Evolutionary conservation across 37 sponge, comb jelly and placozoan species (phyloP).

Genomic region (Tethya wilhelma): DNA sequence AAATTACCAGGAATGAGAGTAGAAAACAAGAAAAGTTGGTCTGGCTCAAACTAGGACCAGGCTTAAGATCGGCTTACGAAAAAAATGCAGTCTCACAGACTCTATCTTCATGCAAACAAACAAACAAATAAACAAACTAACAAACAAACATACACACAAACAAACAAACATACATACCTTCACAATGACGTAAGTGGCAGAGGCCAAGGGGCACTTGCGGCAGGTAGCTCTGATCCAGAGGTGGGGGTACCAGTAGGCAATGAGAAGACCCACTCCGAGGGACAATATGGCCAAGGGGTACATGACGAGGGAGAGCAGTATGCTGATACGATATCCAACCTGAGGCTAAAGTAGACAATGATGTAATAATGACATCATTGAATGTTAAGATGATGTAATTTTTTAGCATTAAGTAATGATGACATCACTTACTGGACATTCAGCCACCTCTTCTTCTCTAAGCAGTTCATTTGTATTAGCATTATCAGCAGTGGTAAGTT

Average conservation of each 20-base stretch:
- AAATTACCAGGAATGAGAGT: too few relatives aligned
- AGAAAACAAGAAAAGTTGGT: too few relatives aligned
- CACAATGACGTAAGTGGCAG: slow-evolving; percentile 52
- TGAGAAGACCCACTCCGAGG: slow-evolving; percentile 26
- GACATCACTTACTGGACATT: slow-evolving; percentile 15
- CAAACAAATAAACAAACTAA: background rate
- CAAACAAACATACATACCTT: slow-evolving; percentile 42
- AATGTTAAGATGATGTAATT: background rate
- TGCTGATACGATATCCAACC: slow-evolving; percentile 43
- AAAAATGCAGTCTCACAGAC: background rate
- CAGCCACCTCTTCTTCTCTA: slow-evolving; percentile 1
- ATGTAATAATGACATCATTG: background rate
- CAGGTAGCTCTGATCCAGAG: slow-evolving; percentile 35
- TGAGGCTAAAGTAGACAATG: slow-evolving; percentile 30
- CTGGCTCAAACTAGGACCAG: too few relatives aligned
- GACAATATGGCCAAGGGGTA: slow-evolving; percentile 54
- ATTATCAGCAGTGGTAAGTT: background rate
- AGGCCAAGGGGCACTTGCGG: slow-evolving; percentile 13
- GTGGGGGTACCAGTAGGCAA: slow-evolving; percentile 70
- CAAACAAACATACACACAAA: background rate
- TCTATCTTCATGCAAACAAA: background rate
- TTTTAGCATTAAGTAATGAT: slow-evolving; percentile 1
- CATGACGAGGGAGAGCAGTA: slow-evolving; percentile 15
- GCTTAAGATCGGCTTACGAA: too few relatives aligned
- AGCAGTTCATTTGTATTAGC: background rate